Evolutionary conservation across 2,113 vertebrate species (phyloP), one percentile per base, ranked within the genome.

Genomic region (Gorsachius goisagi): DNA sequence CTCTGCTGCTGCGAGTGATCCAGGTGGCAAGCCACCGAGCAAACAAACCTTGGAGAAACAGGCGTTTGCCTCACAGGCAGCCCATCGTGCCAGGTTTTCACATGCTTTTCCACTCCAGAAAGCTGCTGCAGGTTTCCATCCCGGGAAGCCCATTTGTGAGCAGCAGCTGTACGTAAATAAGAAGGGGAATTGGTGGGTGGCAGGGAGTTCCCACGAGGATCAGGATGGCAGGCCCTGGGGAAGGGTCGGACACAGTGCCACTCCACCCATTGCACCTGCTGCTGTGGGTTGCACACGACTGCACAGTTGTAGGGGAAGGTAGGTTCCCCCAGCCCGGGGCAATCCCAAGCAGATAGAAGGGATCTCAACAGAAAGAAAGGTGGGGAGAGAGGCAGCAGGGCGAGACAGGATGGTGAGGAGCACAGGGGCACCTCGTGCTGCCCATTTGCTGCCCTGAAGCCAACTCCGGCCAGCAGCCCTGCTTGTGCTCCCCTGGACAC

Each of bases 181-280:
- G 20, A 45, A 18, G 33, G 26, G 81, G 64, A 69, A 32, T 7
- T 0, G 73, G 22, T 55, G 85, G 59, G 41, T 11, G 85, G 73
- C 44, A 50, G 78, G 69, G 82, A 83, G 58, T 80, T 86, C 88
- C 76, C 85, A 24, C 2, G 2, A 56, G 52, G 88, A 62, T 83
- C 28, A 23, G 75, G 62, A 28, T 15, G 3, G 2, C 39, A 55
- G 56, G n/a, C 30, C 58, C 30, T 23, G 16, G 78, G 68, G 82
- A 37, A 75, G 60, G 39, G 32, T 56, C 39, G 1, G 26, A 9
- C 3, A 6, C 0, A 6, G 64, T 3, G 0, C 47, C 2, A 1
- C 76, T 44, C 26, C 72, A n/a, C 20, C 37, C 44, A 1, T 1
- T 15, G 69, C 63, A 32, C 63, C 69, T 35, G 83, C 77, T 78